Conservation (phyloP, 2,113 vertebrate genomes). For the Petromus typicus region DNA sequence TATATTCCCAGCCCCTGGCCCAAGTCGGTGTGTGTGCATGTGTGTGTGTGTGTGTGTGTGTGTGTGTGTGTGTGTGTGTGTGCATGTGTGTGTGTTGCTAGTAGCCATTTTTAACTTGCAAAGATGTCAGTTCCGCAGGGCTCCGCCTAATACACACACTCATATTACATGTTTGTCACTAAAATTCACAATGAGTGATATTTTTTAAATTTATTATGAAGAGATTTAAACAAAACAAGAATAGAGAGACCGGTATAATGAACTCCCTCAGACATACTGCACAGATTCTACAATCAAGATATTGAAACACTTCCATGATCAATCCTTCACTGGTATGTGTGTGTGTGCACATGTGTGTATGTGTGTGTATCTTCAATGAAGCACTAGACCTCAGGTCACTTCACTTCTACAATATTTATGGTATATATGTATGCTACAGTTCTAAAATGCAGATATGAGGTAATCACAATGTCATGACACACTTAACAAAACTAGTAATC, state of each 20-base stretch:
- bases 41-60: not conserved
- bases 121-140: not conserved
- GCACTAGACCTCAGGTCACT: not conserved
- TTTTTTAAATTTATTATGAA: conserved; percentile 13
- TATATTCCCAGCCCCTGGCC: not conserved
- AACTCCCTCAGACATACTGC: not conserved
- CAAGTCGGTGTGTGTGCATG: not conserved
- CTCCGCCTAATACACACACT: not conserved
- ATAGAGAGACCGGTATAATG: not conserved
- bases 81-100: not conserved
- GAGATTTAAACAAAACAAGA: not conserved
- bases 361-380: not conserved
- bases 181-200: not conserved
- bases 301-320: not conserved
- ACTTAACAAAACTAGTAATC: not conserved
- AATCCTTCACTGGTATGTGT: not conserved
- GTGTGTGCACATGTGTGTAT: no score
- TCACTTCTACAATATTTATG: not conserved
- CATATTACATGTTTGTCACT: not conserved
- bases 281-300: not conserved
- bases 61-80: not conserved
- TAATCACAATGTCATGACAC: not conserved
- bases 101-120: not conserved
- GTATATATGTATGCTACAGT: not conserved
- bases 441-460: not conserved